Percentiles rank a stretch among this genome's conserved stretches.
Conservation (phyloP, 2,888 invertebrate species). For the Cabera pusaria region DNA sequence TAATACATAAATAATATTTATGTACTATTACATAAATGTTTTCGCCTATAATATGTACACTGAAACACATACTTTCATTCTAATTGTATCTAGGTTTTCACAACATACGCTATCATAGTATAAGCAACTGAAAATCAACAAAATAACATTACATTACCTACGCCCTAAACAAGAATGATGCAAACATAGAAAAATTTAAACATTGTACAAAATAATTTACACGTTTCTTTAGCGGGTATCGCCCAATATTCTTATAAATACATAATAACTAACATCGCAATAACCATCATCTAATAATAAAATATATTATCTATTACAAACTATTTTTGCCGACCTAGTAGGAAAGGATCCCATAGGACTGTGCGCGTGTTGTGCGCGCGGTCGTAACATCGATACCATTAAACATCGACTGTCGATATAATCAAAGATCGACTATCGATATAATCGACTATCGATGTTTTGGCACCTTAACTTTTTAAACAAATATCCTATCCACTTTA, state of each 20-base stretch:
- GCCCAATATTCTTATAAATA: slow-evolving; percentile 46
- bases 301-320: slow-evolving; percentile 62
- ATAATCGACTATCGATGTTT: too few relatives aligned
- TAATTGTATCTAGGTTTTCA: slow-evolving; percentile 68
- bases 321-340: slow-evolving; percentile 34
- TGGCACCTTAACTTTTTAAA: too few relatives aligned
- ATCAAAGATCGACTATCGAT: too few relatives aligned
- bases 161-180: slow-evolving; percentile 58
- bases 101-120: slow-evolving; percentile 62
- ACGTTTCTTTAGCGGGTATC: slow-evolving; percentile 45
- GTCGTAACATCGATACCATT: slow-evolving; percentile 10
- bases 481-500: too few relatives aligned
- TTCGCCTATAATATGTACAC: slow-evolving; percentile 79
- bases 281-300: slow-evolving; percentile 59
- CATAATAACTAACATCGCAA: slow-evolving; percentile 52
- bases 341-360: slow-evolving; percentile 21
- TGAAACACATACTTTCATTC: slow-evolving; percentile 77
- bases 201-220: slow-evolving; percentile 78
- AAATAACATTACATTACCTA: slow-evolving; percentile 58
- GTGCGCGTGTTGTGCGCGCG: slow-evolving; percentile 10
- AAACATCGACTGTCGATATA: slow-evolving; percentile 7
- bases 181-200: slow-evolving; percentile 63
- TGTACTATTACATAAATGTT: slow-evolving; percentile 81
- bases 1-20: slow-evolving; percentile 83
- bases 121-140: slow-evolving; percentile 74